Evolutionary conservation across 1,140 invertebrate species (phyloP), one percentile per base, ranked within the genome.

Genomic region (Papilio polytes): DNA sequence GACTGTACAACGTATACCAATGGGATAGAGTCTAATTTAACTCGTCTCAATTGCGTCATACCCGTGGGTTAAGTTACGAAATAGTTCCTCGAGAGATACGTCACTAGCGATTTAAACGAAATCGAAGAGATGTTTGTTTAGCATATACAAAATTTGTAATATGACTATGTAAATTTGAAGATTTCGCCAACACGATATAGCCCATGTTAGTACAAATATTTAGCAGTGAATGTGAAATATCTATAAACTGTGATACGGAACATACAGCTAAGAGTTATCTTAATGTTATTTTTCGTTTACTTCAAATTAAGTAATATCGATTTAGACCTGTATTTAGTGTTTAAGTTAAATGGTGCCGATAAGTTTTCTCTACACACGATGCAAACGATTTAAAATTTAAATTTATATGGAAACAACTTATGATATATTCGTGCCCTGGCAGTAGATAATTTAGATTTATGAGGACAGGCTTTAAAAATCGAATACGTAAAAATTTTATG

Each of bases 21-120:
- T 41, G 10, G n/a, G 1, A 44, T 66, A 66, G 20, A 78, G 77
- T 78, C 51, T 26, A 59, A 78, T 59, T 78, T 78, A 15, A n/a
- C 74, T 31, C 31, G 26, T 56, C 26, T 59, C 26, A 2, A 15
- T n/a, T 78, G 53, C n/a, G 2, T 3, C 8, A n/a, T 22, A 56
- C 15, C 18, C 10, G 74, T n/a, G 48, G 13, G 22, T 51, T 59
- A 36, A 59, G 26, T 78, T 78, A 53, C 51, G 51, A 78, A 78
- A 78, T 59, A 78, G 76, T 78, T 78, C 31, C 46, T 76, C 20
- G 41, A 76, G 74, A 76, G 46, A 76, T 76, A 76, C 74, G 46
- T 78, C 31, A 78, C 77, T 78, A 36, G 41, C 31, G 77, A 78
- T 78, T 44, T 78, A 63, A 78, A 78, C 77, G 77, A 63, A 78